These are phyloP conservation scores for Laodelphax striatellus DNA, from an alignment of 1,140 invertebrate species.

Conservation along the genomic window DNA sequence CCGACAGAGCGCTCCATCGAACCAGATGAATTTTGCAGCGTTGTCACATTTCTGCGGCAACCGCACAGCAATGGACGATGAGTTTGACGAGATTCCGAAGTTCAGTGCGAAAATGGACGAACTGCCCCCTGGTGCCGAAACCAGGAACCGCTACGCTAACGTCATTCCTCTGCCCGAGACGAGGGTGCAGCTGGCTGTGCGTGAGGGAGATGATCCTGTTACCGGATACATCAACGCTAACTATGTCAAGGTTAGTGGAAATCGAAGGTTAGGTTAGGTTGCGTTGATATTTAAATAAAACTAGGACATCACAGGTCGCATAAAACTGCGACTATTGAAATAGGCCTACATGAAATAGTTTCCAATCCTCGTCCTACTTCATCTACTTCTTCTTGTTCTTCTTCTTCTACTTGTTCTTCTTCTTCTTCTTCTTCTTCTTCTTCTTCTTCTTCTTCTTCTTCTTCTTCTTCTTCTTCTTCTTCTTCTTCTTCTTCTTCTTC, in stretches of 20 bases:
- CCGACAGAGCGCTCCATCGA: constrained; percentile 39
- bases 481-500: no score
- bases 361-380: no score
- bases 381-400: no score
- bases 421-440: no score
- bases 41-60: constrained; percentile 61
- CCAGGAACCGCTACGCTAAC: constrained; percentile 89
- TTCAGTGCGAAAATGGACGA: constrained; percentile 65
- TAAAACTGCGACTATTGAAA: no score
- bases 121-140: constrained; percentile 71
- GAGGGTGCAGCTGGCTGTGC: constrained; percentile 44
- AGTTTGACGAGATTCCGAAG: constrained; percentile 66
- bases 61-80: constrained; percentile 56
- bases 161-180: constrained; percentile 85
- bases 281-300: no score
- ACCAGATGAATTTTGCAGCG: constrained; percentile 59
- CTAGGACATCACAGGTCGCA: no score
- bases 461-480: no score
- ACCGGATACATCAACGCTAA: constrained; percentile 91
- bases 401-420: no score
- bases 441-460: no score
- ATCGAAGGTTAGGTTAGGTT: no score
- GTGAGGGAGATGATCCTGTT: constrained; percentile 31
- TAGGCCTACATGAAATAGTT: no score
- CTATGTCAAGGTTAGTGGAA: constrained; percentile 62